Base-by-base conservation (phyloP, 2,113 vertebrate genomes). In the Channa maculata region DNA sequence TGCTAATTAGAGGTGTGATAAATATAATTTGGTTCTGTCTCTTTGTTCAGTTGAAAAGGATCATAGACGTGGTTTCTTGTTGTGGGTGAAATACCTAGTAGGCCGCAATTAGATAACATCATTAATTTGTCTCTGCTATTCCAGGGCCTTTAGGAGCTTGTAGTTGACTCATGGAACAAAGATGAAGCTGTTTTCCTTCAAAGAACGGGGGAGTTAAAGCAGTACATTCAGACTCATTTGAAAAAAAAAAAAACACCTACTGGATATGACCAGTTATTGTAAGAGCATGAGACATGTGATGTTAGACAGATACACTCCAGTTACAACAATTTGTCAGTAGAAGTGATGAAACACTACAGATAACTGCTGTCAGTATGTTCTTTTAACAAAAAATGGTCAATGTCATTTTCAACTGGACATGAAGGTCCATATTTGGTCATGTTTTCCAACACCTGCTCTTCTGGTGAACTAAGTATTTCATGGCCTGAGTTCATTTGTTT, bases 351-450 rank as follows among this genome's bases (percentile, higher is more conserved):
- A 33, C 24, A 43, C 36, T 6, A 13, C 41, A 34, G 11, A 44
- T 34, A 0, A n/a, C 49, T 1, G 1, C 0, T 3, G 43, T 55
- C 49, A 39, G 6, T 49, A 54, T 45, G 44, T 43, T n/a, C 43
- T 6, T 46, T 45, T 45, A 62, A 34, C 15, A 72, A 60, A 15
- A 67, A 65, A 49, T 60, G 58, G 10, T 52, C 34, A 34, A 46
- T 41, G 72, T 65, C 57, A 24, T 24, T 71, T 9, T 39, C 13
- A 50, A 8, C 44, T 5, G 5, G 49, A 71, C 60, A 61, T 5
- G 2, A 41, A 8, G 45, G 51, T 52, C 83, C 83, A 50, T 82
- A 71, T 82, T 71, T 63, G 70, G 79, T 66, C 60, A 50, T 49
- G 50, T 36, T 13, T 71, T n/a, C 51, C 1, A 34, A 36, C 7